A percentile compares a stretch with the other conserved stretches of the same genome.
Conservation (phyloP, 2,888 invertebrate species). For the Drosophila rellima region DNA sequence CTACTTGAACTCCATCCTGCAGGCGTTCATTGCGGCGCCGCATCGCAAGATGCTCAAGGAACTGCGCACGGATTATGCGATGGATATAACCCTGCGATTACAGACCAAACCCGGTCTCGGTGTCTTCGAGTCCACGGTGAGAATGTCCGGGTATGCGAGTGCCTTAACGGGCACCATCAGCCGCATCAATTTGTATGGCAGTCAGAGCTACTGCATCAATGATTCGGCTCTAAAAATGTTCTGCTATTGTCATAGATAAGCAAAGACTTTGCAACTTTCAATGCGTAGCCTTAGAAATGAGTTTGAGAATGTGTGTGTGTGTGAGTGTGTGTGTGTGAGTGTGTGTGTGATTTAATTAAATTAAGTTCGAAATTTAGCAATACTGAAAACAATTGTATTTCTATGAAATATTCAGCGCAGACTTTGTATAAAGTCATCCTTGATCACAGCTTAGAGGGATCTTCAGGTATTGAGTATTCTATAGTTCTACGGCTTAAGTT, state of each 20-base stretch:
- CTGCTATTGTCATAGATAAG: slow-evolving; percentile 89
- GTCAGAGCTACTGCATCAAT: slow-evolving; percentile 91
- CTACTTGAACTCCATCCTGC: slow-evolving; percentile 88
- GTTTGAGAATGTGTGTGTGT: slow-evolving; percentile 6
- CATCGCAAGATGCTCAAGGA: slow-evolving; percentile 83
- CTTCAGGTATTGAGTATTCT: slow-evolving; percentile 2
- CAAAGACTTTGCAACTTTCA: slow-evolving; percentile 46
- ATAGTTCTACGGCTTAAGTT: slow-evolving; percentile 79
- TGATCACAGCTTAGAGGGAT: slow-evolving; percentile 7
- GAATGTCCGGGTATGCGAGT: slow-evolving; percentile 84
- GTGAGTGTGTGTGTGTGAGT: slow-evolving; percentile 1
- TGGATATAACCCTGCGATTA: slow-evolving; percentile 86
- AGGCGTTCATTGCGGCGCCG: slow-evolving; percentile 88
- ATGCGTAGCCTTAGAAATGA: slow-evolving; percentile 60
- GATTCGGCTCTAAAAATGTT: slow-evolving; percentile 92
- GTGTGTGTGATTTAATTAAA: slow-evolving; percentile 1
- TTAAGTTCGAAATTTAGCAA: slow-evolving; percentile 35
- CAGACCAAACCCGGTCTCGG: slow-evolving; percentile 87
- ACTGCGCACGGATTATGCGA: slow-evolving; percentile 80
- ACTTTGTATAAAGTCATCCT: slow-evolving; percentile 59
- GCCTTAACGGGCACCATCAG: slow-evolving; percentile 89
- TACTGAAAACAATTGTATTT: slow-evolving; percentile 52
- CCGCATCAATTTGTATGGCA: slow-evolving; percentile 92
- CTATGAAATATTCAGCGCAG: slow-evolving; percentile 66
- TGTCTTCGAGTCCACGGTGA: slow-evolving; percentile 92